Conservation (phyloP, 2,113 vertebrate genomes). For the Hypomesus transpacificus region DNA sequence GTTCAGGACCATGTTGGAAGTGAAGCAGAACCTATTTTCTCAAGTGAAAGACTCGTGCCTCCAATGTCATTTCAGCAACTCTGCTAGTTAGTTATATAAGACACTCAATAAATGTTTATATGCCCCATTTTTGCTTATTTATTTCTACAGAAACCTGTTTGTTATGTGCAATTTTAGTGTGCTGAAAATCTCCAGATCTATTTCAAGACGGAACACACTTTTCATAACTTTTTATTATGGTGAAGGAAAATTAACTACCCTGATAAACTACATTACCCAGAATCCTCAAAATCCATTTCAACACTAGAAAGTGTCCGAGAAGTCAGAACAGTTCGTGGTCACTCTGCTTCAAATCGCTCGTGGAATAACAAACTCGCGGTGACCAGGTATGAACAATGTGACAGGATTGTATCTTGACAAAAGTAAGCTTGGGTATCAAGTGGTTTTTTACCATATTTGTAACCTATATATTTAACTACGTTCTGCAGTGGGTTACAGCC, state of each 20-base stretch:
- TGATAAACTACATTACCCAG: slow-evolving; percentile 27
- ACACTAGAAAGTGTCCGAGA: slow-evolving; percentile 1
- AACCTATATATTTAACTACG: too few species aligned
- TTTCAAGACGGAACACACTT: too few species aligned
- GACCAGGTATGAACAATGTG: not conserved
- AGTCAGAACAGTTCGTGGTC: not conserved
- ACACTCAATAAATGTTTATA: slow-evolving; percentile 59
- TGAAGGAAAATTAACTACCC: not conserved
- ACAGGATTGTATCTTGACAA: not conserved
- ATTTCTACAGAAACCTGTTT: not conserved
- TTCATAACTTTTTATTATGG: too few species aligned
- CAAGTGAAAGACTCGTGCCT: slow-evolving; percentile 1
- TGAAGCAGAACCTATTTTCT: slow-evolving; percentile 32
- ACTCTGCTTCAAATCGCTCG: not conserved
- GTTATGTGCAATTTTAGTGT: not conserved
- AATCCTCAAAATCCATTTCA: not conserved
- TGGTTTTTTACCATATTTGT: too few species aligned
- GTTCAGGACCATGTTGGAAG: slow-evolving; percentile 19
- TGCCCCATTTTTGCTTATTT: slow-evolving; percentile 15
- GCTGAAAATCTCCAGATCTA: too few species aligned
- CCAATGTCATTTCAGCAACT: slow-evolving; percentile 24
- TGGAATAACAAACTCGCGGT: not conserved
- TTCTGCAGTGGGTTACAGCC: too few species aligned
- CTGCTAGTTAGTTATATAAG: slow-evolving; percentile 13
- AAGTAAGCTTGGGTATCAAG: not conserved